phyloP scores from a whole-genome alignment of 2,888 invertebrate species.

The Minunthozetes semirufus region DNA sequence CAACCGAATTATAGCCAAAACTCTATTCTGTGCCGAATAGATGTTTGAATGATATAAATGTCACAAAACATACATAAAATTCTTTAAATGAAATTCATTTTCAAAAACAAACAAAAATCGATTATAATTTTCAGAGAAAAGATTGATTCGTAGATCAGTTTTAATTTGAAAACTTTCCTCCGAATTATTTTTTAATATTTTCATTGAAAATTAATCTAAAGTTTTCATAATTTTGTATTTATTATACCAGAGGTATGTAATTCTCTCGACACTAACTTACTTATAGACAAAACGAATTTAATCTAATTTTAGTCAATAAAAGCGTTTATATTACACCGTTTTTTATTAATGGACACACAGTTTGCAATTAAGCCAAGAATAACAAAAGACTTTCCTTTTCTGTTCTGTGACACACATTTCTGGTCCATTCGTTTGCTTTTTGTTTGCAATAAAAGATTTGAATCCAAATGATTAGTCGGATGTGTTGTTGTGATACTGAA shows the following conservation, averaged over 20 bases:
- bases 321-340: background rate
- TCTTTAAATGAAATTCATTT: no score
- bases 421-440: background rate
- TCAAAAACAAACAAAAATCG: no score
- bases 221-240: no score
- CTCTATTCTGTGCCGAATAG: background rate
- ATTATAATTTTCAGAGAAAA: no score
- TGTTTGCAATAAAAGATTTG: background rate
- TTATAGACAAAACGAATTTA: background rate
- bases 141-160: no score
- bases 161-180: no score
- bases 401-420: background rate
- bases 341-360: background rate
- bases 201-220: no score
- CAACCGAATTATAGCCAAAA: background rate
- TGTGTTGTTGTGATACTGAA: constrained; percentile 1
- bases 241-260: background rate
- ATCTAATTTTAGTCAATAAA: background rate
- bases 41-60: no score
- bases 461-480: constrained; percentile 13
- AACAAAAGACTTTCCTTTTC: no score
- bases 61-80: no score
- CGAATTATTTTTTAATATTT: no score
- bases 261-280: background rate
- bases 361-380: background rate